Evolutionary conservation across 2,797 vertebrate species (phyloP).

Genomic region (Eupleurogrammus muticus): DNA sequence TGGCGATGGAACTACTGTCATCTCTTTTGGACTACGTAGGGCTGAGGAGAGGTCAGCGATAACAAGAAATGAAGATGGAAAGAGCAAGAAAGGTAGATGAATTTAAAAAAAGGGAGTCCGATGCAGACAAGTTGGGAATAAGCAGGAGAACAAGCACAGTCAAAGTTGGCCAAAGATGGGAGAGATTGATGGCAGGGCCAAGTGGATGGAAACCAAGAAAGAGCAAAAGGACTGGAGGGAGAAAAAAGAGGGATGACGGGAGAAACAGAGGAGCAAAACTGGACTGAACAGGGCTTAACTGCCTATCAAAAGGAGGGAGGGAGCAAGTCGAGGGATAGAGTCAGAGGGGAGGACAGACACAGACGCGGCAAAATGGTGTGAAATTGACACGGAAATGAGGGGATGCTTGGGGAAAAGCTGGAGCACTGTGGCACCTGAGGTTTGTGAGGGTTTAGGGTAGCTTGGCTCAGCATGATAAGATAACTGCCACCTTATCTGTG

Average conservation of each 20-base stretch:
- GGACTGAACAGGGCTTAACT: slow-evolving; percentile 52
- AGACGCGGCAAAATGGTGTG: slow-evolving; percentile 47
- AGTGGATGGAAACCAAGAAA: slow-evolving; percentile 49
- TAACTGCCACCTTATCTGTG: slow-evolving; percentile 78
- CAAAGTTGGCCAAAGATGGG: slow-evolving; percentile 38
- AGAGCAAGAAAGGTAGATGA: slow-evolving; percentile 3
- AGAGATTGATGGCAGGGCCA: slow-evolving; percentile 46
- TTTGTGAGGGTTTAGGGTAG: slow-evolving; percentile 63
- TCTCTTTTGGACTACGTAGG: neutral
- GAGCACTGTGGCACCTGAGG: slow-evolving; percentile 66
- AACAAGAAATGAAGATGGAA: slow-evolving; percentile 9
- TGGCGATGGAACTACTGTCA: slow-evolving; percentile 14
- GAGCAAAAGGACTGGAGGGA: slow-evolving; percentile 34
- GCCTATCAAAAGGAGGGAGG: slow-evolving; percentile 41
- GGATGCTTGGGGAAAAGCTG: slow-evolving; percentile 52
- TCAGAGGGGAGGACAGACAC: slow-evolving; percentile 21
- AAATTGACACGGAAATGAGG: slow-evolving; percentile 74
- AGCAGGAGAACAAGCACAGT: slow-evolving; percentile 24
- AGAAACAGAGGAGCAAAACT: slow-evolving; percentile 41
- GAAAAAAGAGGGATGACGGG: slow-evolving; percentile 17
- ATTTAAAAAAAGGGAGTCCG: neutral
- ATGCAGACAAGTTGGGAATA: slow-evolving; percentile 7
- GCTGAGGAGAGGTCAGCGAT: neutral
- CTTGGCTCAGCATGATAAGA: slow-evolving; percentile 72
- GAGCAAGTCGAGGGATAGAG: slow-evolving; percentile 32